Percentiles rank a stretch among this genome's conserved stretches.
phyloP scores from a whole-genome alignment of 2,888 invertebrate species.

The Mechanitis mazaeus region DNA sequence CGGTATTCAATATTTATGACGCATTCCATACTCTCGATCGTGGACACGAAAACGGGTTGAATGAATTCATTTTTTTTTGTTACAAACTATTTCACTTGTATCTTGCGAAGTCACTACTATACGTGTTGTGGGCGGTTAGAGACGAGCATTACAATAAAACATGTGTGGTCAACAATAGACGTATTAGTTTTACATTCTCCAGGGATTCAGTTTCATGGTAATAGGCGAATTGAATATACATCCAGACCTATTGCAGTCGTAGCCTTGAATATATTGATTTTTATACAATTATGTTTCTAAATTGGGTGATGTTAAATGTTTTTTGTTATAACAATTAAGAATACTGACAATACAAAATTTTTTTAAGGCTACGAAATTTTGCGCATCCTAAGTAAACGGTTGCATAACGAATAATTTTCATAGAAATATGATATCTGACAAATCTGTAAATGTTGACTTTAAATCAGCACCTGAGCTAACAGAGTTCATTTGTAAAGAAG shows the following conservation, averaged over 20 bases:
- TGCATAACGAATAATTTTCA: constrained; percentile 61
- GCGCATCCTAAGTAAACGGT: constrained; percentile 61
- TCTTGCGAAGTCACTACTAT: constrained; percentile 50
- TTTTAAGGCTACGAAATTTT: constrained; percentile 12
- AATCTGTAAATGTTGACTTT: constrained; percentile 58
- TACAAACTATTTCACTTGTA: constrained; percentile 50
- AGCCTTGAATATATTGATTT: background rate
- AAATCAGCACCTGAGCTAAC: constrained; percentile 66
- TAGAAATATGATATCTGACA: constrained; percentile 62
- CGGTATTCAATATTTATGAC: constrained; percentile 32
- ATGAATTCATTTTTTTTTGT: constrained; percentile 47
- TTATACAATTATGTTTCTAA: background rate
- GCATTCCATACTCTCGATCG: constrained; percentile 28
- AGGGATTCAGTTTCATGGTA: background rate
- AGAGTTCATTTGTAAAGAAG: constrained; percentile 34
- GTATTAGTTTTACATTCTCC: constrained; percentile 5
- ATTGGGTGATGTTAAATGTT: no score
- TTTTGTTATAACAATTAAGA: no score
- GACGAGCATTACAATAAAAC: constrained; percentile 11
- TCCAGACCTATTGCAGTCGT: background rate
- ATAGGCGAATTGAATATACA: background rate
- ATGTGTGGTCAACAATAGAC: constrained; percentile 5
- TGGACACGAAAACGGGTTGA: constrained; percentile 36
- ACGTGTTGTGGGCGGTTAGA: constrained; percentile 37
- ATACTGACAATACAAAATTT: no score